Conservation (phyloP, 2,888 invertebrate genomes). For the Apamea crenata region DNA sequence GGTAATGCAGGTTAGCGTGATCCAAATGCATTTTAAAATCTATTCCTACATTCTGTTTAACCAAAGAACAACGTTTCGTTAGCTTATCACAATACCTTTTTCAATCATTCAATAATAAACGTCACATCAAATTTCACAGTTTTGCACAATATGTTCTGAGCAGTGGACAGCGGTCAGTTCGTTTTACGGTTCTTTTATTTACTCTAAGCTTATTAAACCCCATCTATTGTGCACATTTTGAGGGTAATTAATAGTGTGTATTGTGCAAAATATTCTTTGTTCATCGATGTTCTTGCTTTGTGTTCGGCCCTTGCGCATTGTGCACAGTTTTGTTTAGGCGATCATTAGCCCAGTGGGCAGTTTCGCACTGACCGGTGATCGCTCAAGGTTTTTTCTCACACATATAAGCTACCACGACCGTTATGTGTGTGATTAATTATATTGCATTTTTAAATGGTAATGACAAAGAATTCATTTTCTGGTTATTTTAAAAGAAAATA, state of each 20-base stretch:
- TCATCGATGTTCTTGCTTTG: constrained; percentile 81
- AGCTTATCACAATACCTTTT: constrained; percentile 40
- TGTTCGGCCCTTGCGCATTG: constrained; percentile 79
- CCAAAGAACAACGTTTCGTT: constrained; percentile 40
- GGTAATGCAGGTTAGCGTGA: background rate
- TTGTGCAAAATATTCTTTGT: constrained; percentile 88
- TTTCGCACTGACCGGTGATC: constrained; percentile 86
- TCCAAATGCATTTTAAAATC: constrained; percentile 5
- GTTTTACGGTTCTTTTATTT: constrained; percentile 86
- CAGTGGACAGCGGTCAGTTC: constrained; percentile 85
- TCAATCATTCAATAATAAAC: constrained; percentile 73
- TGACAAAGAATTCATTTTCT: background rate
- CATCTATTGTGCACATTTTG: constrained; percentile 82
- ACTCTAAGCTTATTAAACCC: constrained; percentile 89
- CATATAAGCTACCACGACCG: constrained; percentile 76
- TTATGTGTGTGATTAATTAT: constrained; percentile 77
- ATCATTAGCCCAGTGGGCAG: constrained; percentile 89
- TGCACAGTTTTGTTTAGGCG: constrained; percentile 81
- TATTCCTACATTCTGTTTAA: constrained; percentile 21
- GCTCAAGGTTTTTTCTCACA: constrained; percentile 82
- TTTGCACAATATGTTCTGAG: constrained; percentile 70
- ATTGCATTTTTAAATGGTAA: constrained; percentile 14
- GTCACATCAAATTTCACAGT: constrained; percentile 83
- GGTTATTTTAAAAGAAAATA: background rate
- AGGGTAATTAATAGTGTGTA: constrained; percentile 89